Percentiles rank a stretch among this genome's conserved stretches.
Evolutionary conservation across 2,797 vertebrate genomes (phyloP).

Genomic region (Bufotes viridis): DNA sequence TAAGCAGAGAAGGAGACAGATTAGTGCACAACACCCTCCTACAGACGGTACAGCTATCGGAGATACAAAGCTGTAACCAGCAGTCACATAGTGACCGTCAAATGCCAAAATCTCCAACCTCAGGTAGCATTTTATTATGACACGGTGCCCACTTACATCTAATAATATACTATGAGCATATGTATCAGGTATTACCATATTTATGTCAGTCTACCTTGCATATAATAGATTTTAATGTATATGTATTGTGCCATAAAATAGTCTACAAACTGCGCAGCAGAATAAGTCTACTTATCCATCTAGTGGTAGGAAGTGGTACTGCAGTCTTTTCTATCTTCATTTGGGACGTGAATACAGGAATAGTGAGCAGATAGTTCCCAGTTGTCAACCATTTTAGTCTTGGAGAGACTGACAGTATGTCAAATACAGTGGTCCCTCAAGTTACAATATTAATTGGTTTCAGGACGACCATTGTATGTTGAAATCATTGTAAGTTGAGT

Average conservation of each 20-base stretch:
- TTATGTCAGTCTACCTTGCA: neutral
- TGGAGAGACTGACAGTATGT: too few species aligned
- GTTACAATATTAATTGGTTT: too few species aligned
- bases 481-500: too few species aligned
- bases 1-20: slow-evolving; percentile 36
- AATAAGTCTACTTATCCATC: neutral
- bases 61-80: neutral
- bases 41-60: slow-evolving; percentile 24
- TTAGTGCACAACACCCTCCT: slow-evolving; percentile 41
- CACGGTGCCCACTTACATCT: neutral
- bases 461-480: too few species aligned
- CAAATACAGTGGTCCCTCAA: too few species aligned
- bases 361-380: neutral
- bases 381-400: neutral
- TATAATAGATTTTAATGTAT: neutral
- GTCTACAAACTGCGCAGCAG: neutral
- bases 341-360: neutral
- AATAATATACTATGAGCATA: neutral
- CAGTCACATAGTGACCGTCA: neutral
- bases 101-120: neutral
- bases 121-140: slow-evolving; percentile 2
- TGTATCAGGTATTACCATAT: neutral
- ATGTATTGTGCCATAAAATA: neutral
- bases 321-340: neutral
- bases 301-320: neutral